Conservation (phyloP, 2,113 vertebrate genomes). For the Alaudala cheleensis region DNA sequence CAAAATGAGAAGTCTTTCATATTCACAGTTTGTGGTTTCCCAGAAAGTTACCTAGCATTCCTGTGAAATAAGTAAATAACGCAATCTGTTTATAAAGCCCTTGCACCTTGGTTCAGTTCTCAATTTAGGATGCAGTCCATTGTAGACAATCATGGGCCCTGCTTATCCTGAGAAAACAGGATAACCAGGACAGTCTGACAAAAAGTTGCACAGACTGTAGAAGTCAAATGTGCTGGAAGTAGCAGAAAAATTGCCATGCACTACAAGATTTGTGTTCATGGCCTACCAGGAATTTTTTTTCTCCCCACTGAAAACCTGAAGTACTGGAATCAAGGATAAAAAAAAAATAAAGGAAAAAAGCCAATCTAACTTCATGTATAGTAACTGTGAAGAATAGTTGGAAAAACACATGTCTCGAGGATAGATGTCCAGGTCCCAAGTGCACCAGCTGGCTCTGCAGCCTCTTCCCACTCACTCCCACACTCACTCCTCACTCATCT, state of each 20-base stretch:
- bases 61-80: neutral
- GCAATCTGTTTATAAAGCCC: neutral
- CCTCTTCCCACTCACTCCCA: neutral
- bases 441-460: neutral
- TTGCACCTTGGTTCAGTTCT: neutral
- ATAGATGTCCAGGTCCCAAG: neutral
- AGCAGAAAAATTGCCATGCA: neutral
- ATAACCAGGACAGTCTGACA: neutral
- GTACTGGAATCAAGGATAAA: neutral
- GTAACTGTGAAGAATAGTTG: neutral
- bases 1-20: neutral
- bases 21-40: neutral
- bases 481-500: fast-evolving
- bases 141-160: neutral
- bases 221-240: neutral
- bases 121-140: neutral
- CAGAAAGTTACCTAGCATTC: neutral
- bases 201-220: neutral
- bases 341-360: neutral
- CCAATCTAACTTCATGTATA: neutral
- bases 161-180: neutral
- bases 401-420: fast-evolving
- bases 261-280: neutral
- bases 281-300: neutral
- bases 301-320: neutral